These are phyloP conservation scores for Phthorimaea operculella DNA, from an alignment of 1,140 invertebrate genomes.

Conservation along the genomic window DNA sequence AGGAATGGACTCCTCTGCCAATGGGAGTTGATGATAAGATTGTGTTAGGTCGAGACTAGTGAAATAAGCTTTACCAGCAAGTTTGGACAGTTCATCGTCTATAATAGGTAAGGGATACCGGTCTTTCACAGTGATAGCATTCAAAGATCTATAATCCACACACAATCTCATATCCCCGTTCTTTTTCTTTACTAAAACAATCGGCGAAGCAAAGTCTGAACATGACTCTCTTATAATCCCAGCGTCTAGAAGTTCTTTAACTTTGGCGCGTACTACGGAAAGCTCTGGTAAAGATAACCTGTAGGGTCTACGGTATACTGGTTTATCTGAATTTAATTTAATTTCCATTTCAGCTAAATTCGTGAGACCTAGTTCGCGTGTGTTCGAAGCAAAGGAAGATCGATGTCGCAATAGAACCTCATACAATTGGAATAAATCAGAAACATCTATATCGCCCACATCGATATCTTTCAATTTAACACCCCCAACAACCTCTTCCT, in stretches of 20 bases:
- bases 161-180: conserved; percentile 41
- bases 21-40: too few species aligned
- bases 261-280: conserved; percentile 27
- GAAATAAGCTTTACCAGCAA: conserved; percentile 44
- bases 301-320: conserved; percentile 26
- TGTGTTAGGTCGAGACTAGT: conserved; percentile 63
- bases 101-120: background rate
- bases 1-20: too few species aligned
- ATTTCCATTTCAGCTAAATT: too few species aligned
- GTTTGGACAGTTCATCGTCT: background rate
- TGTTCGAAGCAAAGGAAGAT: too few species aligned
- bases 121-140: conserved; percentile 27
- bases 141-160: conserved; percentile 62
- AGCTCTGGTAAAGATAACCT: conserved; percentile 25
- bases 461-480: too few species aligned
- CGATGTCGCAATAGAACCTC: too few species aligned
- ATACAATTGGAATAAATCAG: too few species aligned
- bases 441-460: too few species aligned
- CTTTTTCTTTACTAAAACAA: conserved; percentile 31
- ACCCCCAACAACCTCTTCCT: too few species aligned
- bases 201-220: conserved; percentile 30
- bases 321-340: too few species aligned
- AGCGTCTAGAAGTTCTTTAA: conserved; percentile 27
- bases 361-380: too few species aligned
- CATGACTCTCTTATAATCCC: conserved; percentile 28